Base-by-base conservation (phyloP, 2,797 vertebrate species). In the Alcedo atthis region DNA sequence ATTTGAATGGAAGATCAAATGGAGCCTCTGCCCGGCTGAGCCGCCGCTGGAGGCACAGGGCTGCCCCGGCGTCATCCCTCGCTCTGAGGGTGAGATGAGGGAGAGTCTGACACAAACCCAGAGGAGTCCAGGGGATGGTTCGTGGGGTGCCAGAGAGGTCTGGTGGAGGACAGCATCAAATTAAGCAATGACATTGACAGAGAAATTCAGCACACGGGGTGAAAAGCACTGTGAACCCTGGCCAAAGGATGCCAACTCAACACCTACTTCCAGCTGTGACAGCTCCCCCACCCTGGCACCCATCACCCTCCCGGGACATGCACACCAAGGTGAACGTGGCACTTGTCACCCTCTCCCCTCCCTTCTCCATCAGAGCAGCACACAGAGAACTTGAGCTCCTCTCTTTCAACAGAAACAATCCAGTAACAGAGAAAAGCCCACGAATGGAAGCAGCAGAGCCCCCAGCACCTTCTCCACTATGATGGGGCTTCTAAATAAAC, bases 1-100 rank as follows among this genome's bases (percentile, higher is more conserved):
- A 87, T 91, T 79, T 94, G 85, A 92, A 83, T 70, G 84, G 30
- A 82, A 92, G 95, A 93, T 93, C 93, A 94, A 95, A 92, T 82
- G 26, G 17, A 43, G 81, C 5, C 86, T 61, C 81, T 55, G 79
- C 35, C 59, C 9, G 8, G 49, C n/a, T n/a, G 24, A 70, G 64
- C 35, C 12, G 18, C 75, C 3, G 15, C 1, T n/a, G n/a, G 68
- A 57, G 75, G 54, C 63, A 58, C 1, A 2, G 61, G 64, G 45
- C 75, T 81, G 74, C 53, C 64, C 69, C 1, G 3, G 54, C 64
- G 37, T 51, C 82, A 42, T 51, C 82, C 37, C 24, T 15, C n/a
- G 1, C 69, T 45, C 40, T 40, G 42, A 25, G 1, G 0, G 2
- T 54, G 30, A 49, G 71, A 14, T 11, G 15, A 25, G 42, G 48